Conservation (phyloP, 2,797 vertebrate genomes). For the Sebastes trivittatus region DNA sequence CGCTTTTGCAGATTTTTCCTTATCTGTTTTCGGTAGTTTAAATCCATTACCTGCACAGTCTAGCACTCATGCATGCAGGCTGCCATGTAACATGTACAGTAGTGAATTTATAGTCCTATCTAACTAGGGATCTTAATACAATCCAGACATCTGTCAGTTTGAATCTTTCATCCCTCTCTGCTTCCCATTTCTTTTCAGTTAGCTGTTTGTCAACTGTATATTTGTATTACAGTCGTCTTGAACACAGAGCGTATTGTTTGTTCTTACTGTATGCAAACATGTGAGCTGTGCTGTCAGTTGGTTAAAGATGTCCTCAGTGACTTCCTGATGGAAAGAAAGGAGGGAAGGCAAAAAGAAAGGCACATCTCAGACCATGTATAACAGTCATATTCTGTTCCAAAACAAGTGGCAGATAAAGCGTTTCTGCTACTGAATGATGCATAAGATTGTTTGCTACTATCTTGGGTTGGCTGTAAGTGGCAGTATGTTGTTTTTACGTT, state of each 20-base stretch:
- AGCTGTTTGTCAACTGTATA: conserved; percentile 3
- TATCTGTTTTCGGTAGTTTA: background rate
- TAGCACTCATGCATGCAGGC: background rate
- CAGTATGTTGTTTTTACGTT: conserved; percentile 7
- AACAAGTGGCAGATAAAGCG: background rate
- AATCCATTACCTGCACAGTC: background rate
- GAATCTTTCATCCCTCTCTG: background rate
- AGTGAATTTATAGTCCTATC: background rate
- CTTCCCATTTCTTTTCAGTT: background rate
- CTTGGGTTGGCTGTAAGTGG: conserved; percentile 27
- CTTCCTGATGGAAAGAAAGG: background rate
- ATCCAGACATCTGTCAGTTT: background rate
- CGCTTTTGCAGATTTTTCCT: background rate
- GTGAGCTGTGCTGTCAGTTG: background rate
- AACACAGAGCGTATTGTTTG: conserved; percentile 7
- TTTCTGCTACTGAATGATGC: conserved; percentile 24
- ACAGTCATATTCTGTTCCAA: background rate
- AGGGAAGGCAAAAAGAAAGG: background rate
- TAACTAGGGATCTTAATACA: background rate
- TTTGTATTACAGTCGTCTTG: background rate
- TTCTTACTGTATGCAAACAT: background rate
- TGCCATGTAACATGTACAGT: background rate
- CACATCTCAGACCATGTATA: background rate
- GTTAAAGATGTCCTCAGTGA: conserved; percentile 1
- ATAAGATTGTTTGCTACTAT: conserved; percentile 32